Evolutionary conservation across 2,113 vertebrate species (phyloP).

Genomic region (Coptodon bakossiorum): DNA sequence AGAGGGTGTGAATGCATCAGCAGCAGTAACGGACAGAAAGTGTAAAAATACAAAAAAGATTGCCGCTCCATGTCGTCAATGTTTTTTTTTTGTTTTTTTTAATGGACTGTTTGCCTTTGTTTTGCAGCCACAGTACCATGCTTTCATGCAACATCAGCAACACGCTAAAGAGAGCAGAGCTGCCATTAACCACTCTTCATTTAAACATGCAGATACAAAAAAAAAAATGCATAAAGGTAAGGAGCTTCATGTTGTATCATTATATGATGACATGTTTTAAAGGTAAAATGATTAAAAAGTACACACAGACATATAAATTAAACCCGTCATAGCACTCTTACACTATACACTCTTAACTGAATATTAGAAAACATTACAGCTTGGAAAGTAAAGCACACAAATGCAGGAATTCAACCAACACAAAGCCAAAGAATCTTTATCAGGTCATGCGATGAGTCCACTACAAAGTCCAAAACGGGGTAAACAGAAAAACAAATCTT

Average conservation of each 20-base stretch:
- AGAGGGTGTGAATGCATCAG: neutral
- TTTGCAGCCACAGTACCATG: neutral
- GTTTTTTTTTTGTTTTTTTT: accelerated
- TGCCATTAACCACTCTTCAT: neutral
- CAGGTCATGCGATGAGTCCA: neutral
- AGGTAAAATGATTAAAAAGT: neutral
- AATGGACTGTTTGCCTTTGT: neutral
- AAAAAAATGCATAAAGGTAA: neutral
- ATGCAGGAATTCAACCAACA: neutral
- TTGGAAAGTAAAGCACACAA: neutral
- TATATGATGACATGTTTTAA: neutral
- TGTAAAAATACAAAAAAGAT: neutral
- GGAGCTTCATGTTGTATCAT: neutral
- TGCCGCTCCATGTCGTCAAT: neutral
- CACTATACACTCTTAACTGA: neutral
- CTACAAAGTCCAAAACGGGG: neutral
- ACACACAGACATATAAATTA: neutral
- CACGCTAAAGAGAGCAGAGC: neutral
- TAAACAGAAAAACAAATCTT: neutral
- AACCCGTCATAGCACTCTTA: neutral
- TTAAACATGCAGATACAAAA: neutral
- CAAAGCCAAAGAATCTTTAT: neutral
- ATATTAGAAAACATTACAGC: neutral
- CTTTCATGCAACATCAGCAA: neutral
- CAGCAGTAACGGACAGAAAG: neutral